Conservation (phyloP, 1,140 invertebrate species). For the Pectinophora gossypiella region DNA sequence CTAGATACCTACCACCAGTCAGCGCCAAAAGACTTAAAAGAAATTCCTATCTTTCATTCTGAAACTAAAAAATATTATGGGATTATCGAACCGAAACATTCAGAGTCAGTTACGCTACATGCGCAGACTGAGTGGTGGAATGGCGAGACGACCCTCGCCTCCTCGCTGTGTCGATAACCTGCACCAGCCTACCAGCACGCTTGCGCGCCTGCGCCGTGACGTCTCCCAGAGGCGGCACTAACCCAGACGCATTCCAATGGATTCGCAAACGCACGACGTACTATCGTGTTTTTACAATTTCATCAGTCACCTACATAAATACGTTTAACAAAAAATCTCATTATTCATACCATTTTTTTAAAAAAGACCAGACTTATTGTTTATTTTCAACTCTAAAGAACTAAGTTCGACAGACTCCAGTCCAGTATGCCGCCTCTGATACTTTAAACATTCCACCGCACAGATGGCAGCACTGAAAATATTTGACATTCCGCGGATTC, state of each 20-base stretch:
- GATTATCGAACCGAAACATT: conserved; percentile 58
- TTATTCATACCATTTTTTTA: background rate
- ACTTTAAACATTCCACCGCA: conserved; percentile 47
- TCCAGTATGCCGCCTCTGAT: conserved; percentile 54
- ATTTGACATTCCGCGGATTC: conserved; percentile 74
- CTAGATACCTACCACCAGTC: too few species aligned
- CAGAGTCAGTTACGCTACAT: conserved; percentile 38
- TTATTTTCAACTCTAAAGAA: too few species aligned
- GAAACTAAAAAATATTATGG: conserved; percentile 11
- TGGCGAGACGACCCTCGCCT: conserved; percentile 58
- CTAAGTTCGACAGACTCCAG: too few species aligned
- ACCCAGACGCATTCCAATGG: conserved; percentile 55
- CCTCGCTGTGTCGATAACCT: conserved; percentile 69
- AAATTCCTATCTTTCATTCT: background rate
- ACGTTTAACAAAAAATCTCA: background rate
- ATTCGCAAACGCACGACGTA: conserved; percentile 39
- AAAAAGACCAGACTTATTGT: too few species aligned
- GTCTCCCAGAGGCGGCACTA: conserved; percentile 55
- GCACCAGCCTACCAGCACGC: conserved; percentile 54
- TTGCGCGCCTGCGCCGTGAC: conserved; percentile 43
- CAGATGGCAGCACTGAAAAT: conserved; percentile 74
- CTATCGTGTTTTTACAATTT: conserved; percentile 26
- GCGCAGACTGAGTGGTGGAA: conserved; percentile 38
- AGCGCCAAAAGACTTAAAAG: too few species aligned
- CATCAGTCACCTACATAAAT: background rate